Evolutionary conservation across 2,113 vertebrate species (phyloP).

Genomic region (Onychostoma macrolepis): DNA sequence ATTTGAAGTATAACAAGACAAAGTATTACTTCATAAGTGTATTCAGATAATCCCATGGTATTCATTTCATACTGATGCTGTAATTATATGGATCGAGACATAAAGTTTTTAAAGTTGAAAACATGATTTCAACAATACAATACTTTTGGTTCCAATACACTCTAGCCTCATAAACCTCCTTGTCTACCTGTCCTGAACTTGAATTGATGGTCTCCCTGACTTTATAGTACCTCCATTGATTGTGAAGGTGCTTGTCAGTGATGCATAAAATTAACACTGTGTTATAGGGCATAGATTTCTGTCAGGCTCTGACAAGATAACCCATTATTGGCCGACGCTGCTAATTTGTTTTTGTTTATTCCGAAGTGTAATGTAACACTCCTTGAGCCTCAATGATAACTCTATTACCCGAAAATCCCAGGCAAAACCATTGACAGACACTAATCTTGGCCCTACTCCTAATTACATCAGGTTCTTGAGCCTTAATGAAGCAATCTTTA

Average conservation of each 20-base stretch:
- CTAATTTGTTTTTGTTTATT: constrained; percentile 87
- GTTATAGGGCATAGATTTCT: constrained; percentile 81
- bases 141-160: constrained; percentile 35
- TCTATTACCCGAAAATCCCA: constrained; percentile 77
- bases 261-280: constrained; percentile 84
- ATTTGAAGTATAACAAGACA: neutral
- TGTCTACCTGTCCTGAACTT: constrained; percentile 58
- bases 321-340: constrained; percentile 74
- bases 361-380: constrained; percentile 79
- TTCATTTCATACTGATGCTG: neutral
- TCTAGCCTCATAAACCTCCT: constrained; percentile 6
- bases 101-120: neutral
- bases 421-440: constrained; percentile 64
- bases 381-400: constrained; percentile 74
- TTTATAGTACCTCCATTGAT: constrained; percentile 78
- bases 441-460: constrained; percentile 78
- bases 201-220: constrained; percentile 73
- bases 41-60: neutral
- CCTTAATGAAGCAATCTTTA: constrained; percentile 82
- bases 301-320: constrained; percentile 77
- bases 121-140: constrained; percentile 31
- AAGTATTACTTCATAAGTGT: neutral
- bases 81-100: neutral
- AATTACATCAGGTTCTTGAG: constrained; percentile 79
- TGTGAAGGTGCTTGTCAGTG: constrained; percentile 74